phyloP scores from a whole-genome alignment of 2,888 invertebrate genomes.

The Microplitis deprimator region DNA sequence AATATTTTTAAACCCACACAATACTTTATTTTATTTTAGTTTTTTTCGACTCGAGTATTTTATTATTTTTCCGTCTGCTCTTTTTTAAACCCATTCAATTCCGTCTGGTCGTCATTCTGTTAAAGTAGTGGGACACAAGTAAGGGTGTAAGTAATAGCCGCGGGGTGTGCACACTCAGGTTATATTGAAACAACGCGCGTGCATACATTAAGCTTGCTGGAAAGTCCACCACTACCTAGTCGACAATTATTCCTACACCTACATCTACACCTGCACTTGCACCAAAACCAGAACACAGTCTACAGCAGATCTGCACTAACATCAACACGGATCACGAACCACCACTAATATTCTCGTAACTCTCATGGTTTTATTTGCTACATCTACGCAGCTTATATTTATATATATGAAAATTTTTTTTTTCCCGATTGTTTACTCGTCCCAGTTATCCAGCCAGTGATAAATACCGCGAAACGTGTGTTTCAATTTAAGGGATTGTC shows the following conservation, averaged over 20 bases:
- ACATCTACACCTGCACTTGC: no score
- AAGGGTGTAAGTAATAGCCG: neutral
- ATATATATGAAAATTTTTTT: neutral
- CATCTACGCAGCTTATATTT: neutral
- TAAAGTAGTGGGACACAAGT: neutral
- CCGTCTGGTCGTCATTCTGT: conserved; percentile 24
- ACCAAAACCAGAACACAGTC: neutral
- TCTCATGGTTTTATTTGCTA: neutral
- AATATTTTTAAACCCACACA: neutral
- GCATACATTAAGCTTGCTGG: conserved; percentile 21
- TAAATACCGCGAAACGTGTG: neutral
- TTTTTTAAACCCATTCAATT: conserved; percentile 20
- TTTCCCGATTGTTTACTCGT: neutral
- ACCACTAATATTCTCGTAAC: neutral
- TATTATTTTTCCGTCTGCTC: conserved; percentile 5
- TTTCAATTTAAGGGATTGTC: neutral
- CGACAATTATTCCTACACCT: no score
- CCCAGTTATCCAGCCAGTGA: neutral
- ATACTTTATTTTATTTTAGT: conserved; percentile 10
- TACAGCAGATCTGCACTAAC: neutral
- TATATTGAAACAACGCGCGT: conserved; percentile 31
- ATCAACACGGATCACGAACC: conserved; percentile 12
- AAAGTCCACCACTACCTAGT: neutral
- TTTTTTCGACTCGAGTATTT: conserved; percentile 22
- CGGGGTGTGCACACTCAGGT: conserved; percentile 17